Evolutionary conservation across 2,888 invertebrate species (phyloP), one percentile per base, ranked within the genome.

Genomic region (Drosophila crucigera): DNA sequence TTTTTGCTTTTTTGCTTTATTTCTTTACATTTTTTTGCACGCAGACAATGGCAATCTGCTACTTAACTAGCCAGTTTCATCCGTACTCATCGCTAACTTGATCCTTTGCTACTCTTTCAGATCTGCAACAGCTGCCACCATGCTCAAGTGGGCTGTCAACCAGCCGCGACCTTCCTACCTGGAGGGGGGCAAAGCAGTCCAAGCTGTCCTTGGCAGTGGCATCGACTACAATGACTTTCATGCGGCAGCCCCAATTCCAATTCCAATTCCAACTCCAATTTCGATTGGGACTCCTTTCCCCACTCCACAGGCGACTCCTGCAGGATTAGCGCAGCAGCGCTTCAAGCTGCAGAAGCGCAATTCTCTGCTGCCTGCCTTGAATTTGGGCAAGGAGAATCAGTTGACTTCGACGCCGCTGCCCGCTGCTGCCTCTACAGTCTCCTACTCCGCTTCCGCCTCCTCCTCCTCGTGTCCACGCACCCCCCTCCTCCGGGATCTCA

Each of bases 141-240:
- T 93, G 93, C 83, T 93, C 68, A 93, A 93, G 89, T 93, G 93
- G 93, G 92, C 93, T 76, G 91, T 93, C 49, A 92, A 92, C 75
- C 91, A 91, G 80, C 83, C 92, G 37, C 89, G 92, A 54, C 91
- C 89, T 60, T 89, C 92, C 14, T 92, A 92, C 80, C 68, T 91
- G 73, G 82, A 58, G 41, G 43, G 55, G 30, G 43, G 54, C 37
- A 71, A 71, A 70, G 33, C 75, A 70, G 60, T 22, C 54, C 31
- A 14, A 14, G 6, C 55, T n/a, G 50, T 25, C 31, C 49, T 39
- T 39, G 68, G 52, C 52, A 14, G n/a, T 30, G 52, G 28, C 52
- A 52, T 37, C 14, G 43, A 43, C 65, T 64, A 65, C 63, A 56
- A 37, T 25, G 71, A 63, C 22, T 70, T 72, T 11, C 71, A 71